Evolutionary conservation across 2,113 vertebrate genomes (phyloP).

Genomic region (Heterotis niloticus): DNA sequence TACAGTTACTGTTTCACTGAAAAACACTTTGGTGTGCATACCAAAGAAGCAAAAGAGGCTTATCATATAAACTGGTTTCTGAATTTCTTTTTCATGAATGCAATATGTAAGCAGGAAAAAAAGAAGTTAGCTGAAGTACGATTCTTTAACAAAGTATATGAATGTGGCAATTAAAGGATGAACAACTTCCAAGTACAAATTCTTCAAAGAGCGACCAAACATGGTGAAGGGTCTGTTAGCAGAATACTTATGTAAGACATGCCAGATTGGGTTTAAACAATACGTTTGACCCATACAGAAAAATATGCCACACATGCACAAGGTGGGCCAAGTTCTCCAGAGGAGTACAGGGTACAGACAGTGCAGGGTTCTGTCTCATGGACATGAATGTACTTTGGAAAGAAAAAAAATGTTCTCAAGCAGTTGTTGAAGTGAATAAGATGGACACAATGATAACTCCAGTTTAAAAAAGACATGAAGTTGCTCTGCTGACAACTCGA

Average conservation of each 20-base stretch:
- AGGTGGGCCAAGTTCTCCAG: too few species aligned
- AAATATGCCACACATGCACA: not conserved
- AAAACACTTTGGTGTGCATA: conserved; percentile 17
- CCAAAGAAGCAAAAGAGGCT: conserved; percentile 36
- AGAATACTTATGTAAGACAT: not conserved
- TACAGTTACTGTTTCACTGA: conserved; percentile 13
- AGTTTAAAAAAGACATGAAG: not conserved
- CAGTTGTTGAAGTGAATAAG: too few species aligned
- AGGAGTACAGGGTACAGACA: too few species aligned
- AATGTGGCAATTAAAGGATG: not conserved
- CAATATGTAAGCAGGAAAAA: not conserved
- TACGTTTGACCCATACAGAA: not conserved
- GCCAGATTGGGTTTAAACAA: not conserved
- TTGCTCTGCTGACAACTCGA: not conserved
- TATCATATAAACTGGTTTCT: conserved; percentile 33
- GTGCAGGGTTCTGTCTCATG: too few species aligned
- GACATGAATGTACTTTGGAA: too few species aligned
- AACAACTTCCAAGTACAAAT: not conserved
- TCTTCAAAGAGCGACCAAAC: not conserved
- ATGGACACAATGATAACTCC: not conserved
- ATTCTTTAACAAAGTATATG: not conserved
- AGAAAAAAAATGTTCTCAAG: too few species aligned
- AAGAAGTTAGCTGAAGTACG: not conserved
- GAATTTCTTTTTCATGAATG: conserved; percentile 1
- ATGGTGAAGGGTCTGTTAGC: not conserved